Evolutionary conservation across 2,888 invertebrate genomes (phyloP).

Genomic region (Pseudolycoriella hygida): DNA sequence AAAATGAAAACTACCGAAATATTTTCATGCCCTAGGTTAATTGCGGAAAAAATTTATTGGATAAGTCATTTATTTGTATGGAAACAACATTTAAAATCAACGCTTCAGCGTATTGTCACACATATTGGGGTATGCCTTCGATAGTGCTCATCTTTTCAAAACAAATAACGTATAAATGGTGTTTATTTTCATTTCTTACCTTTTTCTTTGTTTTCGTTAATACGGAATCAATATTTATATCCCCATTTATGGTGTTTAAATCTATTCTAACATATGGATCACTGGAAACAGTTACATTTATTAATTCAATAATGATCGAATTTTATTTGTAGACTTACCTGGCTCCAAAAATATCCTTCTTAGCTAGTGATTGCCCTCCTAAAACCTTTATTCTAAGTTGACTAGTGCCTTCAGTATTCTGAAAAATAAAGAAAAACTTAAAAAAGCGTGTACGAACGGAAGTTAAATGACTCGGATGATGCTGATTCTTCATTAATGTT

Average conservation of each 20-base stretch:
- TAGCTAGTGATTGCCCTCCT: conserved; percentile 80
- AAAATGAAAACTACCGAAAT: no score
- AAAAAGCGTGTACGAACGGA: no score
- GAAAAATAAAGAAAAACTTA: conserved; percentile 14
- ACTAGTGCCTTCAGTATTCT: conserved; percentile 66
- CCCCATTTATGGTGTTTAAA: conserved; percentile 66
- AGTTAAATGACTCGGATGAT: no score
- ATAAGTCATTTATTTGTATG: no score
- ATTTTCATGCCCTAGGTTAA: no score
- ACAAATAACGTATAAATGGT: background rate
- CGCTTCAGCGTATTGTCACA: no score
- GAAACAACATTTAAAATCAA: no score
- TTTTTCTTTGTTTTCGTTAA: conserved; percentile 94
- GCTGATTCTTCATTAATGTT: no score
- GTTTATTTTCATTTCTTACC: conserved; percentile 32
- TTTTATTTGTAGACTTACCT: conserved; percentile 38
- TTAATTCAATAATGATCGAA: conserved; percentile 6
- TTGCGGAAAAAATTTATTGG: no score
- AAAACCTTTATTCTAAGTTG: conserved; percentile 71
- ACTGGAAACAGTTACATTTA: conserved; percentile 31
- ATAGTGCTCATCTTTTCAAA: no score
- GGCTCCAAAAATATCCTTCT: conserved; percentile 98
- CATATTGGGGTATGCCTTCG: no score
- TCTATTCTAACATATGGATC: conserved; percentile 95
- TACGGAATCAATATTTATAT: conserved; percentile 79